These are phyloP conservation scores for Eudyptes chrysolophus DNA, from an alignment of 2,113 vertebrate species.

Conservation along the genomic window DNA sequence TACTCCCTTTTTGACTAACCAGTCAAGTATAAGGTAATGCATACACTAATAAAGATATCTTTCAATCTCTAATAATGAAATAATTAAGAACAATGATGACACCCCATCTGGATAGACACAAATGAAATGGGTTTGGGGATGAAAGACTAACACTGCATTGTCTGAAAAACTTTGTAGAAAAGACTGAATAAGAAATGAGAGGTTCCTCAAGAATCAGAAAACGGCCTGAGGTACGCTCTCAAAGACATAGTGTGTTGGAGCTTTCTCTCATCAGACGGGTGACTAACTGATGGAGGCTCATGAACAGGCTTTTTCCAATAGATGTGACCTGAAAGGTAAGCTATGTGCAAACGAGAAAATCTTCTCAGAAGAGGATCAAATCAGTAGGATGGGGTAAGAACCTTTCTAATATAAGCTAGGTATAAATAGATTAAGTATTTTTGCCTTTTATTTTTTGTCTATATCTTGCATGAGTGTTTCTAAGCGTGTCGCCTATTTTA, in stretches of 20 bases:
- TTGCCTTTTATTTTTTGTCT: not conserved
- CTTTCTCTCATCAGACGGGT: not conserved
- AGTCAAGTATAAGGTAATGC: not conserved
- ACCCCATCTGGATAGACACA: not conserved
- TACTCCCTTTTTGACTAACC: not conserved
- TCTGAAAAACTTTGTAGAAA: not conserved
- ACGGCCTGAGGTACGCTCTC: not conserved
- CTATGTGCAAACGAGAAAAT: not conserved
- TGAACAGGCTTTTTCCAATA: not conserved
- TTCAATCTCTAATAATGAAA: not conserved
- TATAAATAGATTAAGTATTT: not conserved
- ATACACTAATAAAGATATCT: not conserved
- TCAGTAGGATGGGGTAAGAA: not conserved
- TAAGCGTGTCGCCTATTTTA: not conserved
- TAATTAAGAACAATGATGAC: not conserved
- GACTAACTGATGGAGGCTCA: not conserved
- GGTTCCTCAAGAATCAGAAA: not conserved
- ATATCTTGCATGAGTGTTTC: not conserved
- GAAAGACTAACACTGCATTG: not conserved
- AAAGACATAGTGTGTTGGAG: not conserved
- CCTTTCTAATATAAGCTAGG: not conserved
- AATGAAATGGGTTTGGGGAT: not conserved
- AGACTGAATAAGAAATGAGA: not conserved
- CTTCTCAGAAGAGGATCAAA: not conserved
- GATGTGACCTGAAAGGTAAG: not conserved